A percentile compares a stretch with the other conserved stretches of the same genome.
These are phyloP conservation scores for Yponomeuta sedellus DNA, from an alignment of 2,888 invertebrate species.

Conservation along the genomic window DNA sequence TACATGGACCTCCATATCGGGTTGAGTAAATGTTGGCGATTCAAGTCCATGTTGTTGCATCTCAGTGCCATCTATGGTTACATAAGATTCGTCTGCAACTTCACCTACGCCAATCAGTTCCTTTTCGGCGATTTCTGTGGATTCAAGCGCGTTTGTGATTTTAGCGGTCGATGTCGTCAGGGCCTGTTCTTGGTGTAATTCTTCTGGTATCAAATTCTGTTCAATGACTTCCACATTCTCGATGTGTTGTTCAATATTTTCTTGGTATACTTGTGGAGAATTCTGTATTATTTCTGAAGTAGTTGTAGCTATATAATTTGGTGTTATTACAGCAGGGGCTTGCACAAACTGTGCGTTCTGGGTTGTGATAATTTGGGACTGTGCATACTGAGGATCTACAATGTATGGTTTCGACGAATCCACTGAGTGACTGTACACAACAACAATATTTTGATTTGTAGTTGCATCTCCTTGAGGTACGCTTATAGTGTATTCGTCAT, in stretches of 20 bases:
- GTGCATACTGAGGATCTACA: conserved; percentile 30
- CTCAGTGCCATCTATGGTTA: background rate
- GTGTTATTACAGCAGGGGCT: conserved; percentile 57
- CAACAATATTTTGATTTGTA: conserved; percentile 77
- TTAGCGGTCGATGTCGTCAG: background rate
- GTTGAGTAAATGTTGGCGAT: background rate
- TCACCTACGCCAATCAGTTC: background rate
- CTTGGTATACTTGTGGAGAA: conserved; percentile 46
- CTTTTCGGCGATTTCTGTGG: background rate
- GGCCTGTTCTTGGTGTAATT: background rate
- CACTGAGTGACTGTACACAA: conserved; percentile 78
- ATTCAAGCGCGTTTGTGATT: background rate
- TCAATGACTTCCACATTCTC: background rate
- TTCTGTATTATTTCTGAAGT: conserved; percentile 50
- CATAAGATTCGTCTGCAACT: background rate
- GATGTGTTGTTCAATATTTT: conserved; percentile 30
- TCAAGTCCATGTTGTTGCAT: background rate
- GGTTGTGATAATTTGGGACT: conserved; percentile 57
- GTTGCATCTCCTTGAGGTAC: conserved; percentile 67
- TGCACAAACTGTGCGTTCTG: conserved; percentile 58
- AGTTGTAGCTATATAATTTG: conserved; percentile 60
- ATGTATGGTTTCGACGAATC: conserved; percentile 67
- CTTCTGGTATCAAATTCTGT: background rate
- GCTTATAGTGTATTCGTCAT: conserved; percentile 76
- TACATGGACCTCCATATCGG: conserved; percentile 4